phyloP scores from a whole-genome alignment of 2,797 vertebrate genomes.

The Cirrhinus mrigala region DNA sequence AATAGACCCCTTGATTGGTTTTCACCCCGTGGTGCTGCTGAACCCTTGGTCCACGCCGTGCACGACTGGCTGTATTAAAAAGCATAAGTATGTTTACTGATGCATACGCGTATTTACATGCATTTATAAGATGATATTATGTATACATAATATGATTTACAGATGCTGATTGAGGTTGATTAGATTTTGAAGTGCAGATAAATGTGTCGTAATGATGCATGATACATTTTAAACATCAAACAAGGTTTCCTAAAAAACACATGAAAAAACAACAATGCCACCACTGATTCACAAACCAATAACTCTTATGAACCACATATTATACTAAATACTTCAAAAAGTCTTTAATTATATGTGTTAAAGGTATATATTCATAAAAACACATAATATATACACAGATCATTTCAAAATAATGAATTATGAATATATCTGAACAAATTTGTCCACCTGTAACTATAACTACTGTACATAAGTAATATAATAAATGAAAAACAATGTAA shows the following conservation, averaged over 20 bases:
- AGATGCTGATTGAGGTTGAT: slow-evolving; percentile 51
- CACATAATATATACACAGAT: too few relatives aligned
- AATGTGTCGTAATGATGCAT: background rate
- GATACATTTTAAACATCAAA: background rate
- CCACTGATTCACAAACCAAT: background rate
- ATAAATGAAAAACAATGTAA: too few relatives aligned
- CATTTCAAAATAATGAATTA: too few relatives aligned
- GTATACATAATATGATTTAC: slow-evolving; percentile 55
- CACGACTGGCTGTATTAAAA: slow-evolving; percentile 74
- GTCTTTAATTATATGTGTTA: background rate
- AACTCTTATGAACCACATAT: background rate
- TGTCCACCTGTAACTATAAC: too few relatives aligned
- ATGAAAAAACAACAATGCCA: background rate
- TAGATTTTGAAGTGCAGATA: slow-evolving; percentile 7
- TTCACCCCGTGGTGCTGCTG: slow-evolving; percentile 70
- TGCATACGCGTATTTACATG: slow-evolving; percentile 74
- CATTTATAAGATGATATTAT: slow-evolving; percentile 70
- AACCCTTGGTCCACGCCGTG: slow-evolving; percentile 63
- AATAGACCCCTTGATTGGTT: slow-evolving; percentile 80
- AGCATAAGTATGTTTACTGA: slow-evolving; percentile 74
- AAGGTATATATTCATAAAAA: background rate
- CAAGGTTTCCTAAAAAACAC: background rate
- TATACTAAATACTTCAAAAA: background rate
- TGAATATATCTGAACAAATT: too few relatives aligned
- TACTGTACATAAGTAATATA: background rate